Evolutionary conservation across 2,113 vertebrate species (phyloP), one percentile per base, ranked within the genome.

Genomic region (Oxyura jamaicensis): DNA sequence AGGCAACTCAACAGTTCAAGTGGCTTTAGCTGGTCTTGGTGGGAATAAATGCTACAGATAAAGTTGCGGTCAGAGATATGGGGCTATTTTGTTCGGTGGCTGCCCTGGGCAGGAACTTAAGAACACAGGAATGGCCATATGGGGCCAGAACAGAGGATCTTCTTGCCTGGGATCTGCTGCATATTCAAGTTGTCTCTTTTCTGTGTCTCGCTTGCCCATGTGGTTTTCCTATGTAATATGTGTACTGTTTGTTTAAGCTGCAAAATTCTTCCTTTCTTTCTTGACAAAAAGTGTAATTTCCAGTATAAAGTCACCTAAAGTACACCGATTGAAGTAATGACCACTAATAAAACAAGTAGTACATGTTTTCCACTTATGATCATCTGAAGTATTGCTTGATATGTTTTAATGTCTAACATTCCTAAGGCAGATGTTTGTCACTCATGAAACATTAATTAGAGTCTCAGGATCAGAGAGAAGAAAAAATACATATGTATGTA

Each of bases 371-470:
- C 29, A 90, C 36, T 83, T 92, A 84, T 95, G 55, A 63, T 94
- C 3, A 1, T 87, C 36, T 72, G 84, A 90, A 93, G 81, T 71
- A 73, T 39, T 89, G 35, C 39, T 96, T 93, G 75, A 89, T 94
- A 56, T 6, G 71, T 52, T 84, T 76, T 83, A 80, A 80, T 63
- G 59, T 93, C 75, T 91, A 50, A 73, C 60, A 84, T 78, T 83
- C 69, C 91, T 90, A 89, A 92, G 66, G 62, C 74, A 81, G 72
- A 56, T 91, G 83, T 82, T 97, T 93, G 81, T 90, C 67, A 91
- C 94, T 76, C 77, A 88, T 86, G 53, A 85, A 94, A 95, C 68
- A 80, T 86, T 69, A 92, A 53, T 73, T 96, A 84, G 77, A 92
- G 86, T 62, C 60, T 82, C 44, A 88, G 42, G 74, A 83, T 93